phyloP scores from a whole-genome alignment of 2,797 vertebrate genomes.

The Merluccius polli region DNA sequence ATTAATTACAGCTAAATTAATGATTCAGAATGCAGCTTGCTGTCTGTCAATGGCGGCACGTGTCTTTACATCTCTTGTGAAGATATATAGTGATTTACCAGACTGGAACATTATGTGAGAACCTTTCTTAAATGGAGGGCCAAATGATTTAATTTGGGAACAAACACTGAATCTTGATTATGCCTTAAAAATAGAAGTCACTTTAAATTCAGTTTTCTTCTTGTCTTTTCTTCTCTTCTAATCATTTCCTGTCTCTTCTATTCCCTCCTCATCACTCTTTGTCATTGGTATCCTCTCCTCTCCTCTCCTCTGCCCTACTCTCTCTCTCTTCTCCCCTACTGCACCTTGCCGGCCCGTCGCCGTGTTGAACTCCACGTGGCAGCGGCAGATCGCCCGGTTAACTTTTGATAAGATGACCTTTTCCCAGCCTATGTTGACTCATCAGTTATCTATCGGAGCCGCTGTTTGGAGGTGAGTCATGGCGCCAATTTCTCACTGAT shows the following conservation, averaged over 20 bases:
- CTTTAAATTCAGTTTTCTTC: neutral
- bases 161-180: constrained; percentile 1
- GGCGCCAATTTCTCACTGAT: constrained; percentile 42
- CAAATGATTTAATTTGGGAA: neutral
- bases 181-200: neutral
- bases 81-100: neutral
- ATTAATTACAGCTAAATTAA: constrained; percentile 54
- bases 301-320: neutral
- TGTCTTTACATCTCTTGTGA: constrained; percentile 25
- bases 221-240: neutral
- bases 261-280: fast-evolving
- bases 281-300: neutral
- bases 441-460: constrained; percentile 27
- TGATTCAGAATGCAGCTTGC: constrained; percentile 33
- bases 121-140: neutral
- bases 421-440: constrained; percentile 48
- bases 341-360: neutral
- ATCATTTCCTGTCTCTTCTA: neutral
- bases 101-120: neutral
- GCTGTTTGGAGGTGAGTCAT: constrained; percentile 51
- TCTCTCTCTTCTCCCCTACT: neutral
- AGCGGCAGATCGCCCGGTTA: constrained; percentile 33
- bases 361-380: constrained; percentile 12
- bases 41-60: constrained; percentile 26
- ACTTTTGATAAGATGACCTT: constrained; percentile 44